Conservation (phyloP, 2,113 vertebrate genomes). For the Gymnocephalus cernua region DNA sequence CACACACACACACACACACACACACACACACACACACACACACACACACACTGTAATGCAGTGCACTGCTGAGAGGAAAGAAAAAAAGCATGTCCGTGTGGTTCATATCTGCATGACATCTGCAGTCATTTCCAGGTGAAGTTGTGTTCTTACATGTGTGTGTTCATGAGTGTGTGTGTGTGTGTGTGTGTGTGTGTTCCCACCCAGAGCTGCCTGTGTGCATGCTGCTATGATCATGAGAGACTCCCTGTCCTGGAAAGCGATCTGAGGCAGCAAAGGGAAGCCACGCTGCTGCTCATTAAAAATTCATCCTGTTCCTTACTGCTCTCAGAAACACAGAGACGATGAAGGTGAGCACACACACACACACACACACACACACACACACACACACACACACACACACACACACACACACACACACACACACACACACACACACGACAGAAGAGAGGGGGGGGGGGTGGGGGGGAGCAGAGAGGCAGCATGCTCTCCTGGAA, state of each 20-base stretch:
- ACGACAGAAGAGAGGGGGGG: conserved; percentile 16
- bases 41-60: conserved; percentile 15
- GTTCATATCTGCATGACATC: conserved; percentile 20
- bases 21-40: conserved; percentile 23
- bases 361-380: conserved; percentile 20
- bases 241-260: conserved; percentile 80
- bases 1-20: conserved; percentile 6
- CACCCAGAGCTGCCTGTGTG: conserved; percentile 42
- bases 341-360: conserved; percentile 59
- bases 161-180: conserved; percentile 21
- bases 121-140: conserved; percentile 46
- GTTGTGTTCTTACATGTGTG: conserved; percentile 5
- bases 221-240: conserved; percentile 74
- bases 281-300: conserved; percentile 78
- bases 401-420: conserved; percentile 29
- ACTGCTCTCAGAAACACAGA: conserved; percentile 62
- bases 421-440: conserved; percentile 24
- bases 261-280: conserved; percentile 74
- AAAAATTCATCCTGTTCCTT: conserved; percentile 78
- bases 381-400: conserved; percentile 22
- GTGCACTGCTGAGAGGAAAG: neutral
- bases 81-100: conserved; percentile 18
- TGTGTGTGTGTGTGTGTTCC: conserved; percentile 29
- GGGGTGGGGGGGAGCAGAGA: conserved; percentile 43
- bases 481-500: conserved; percentile 51